Base-by-base conservation (phyloP, 2,797 vertebrate species). In the Selene dorsalis region DNA sequence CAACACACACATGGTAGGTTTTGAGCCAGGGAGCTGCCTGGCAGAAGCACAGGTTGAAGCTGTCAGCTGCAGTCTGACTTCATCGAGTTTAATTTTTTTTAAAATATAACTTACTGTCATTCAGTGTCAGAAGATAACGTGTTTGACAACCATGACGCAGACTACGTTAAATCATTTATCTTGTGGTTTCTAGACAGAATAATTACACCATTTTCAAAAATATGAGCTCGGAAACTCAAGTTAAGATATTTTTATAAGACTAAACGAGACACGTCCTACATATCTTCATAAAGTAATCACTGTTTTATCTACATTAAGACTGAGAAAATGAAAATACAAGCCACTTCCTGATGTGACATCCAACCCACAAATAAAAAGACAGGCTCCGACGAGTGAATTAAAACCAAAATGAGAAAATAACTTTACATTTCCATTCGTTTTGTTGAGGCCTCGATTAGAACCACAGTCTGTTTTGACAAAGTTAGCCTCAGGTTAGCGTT, bases 401-500 rank as follows among this genome's bases (percentile, higher is more conserved):
- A 69, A 81, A 35, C 1, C 11, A 47, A 65, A 20, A 20, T 28
- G 20, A 43, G 50, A 62, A 43, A 28, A 80, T 45, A 13, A 28
- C 22, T 72, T 75, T 0, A 3, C 20, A 12, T 68, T 81, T 80
- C 22, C 20, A 55, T 55, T 28, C 60, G 45, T 63, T n/a, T 69
- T 69, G 38, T 22, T 24, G 60, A 38, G n/a, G 38, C 45, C 39
- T 74, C 10, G 55, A 69, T 76, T 59, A 50, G 10, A 73, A 41
- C 39, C 53, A 20, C 75, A 70, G 71, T 52, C 12, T 71, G 67
- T 71, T 77, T 59, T 63, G 38, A 77, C 50, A 50, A 69, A 45
- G 43, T 68, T 55, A 68, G 14, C 45, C 22, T 61, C 17, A 41
- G 60, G 69, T 52, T 22, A 60, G 65, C 26, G 69, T 24, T 77